A percentile compares a stretch with the other conserved stretches of the same genome.
Conservation (phyloP, 2,113 vertebrate species). For the Gadus chalcogrammus region DNA sequence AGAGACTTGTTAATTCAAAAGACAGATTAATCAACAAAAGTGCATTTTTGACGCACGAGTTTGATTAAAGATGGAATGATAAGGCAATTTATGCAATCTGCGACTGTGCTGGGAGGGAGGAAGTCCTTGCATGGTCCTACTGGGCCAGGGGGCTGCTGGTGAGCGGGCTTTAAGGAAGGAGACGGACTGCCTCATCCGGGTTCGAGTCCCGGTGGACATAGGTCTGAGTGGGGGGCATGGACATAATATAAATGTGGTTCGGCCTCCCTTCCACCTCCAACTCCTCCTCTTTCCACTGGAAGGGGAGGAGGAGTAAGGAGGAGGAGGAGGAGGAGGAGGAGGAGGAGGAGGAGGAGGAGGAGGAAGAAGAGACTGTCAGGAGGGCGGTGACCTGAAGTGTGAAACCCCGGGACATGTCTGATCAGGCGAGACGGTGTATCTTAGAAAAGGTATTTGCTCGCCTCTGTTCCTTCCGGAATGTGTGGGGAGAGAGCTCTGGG, state of each 20-base stretch:
- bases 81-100: no score
- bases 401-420: not conserved
- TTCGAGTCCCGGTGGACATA: conserved; percentile 81
- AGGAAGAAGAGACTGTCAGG: not conserved
- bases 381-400: not conserved
- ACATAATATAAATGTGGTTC: conserved; percentile 69
- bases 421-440: not conserved
- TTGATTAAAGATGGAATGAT: no score
- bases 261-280: conserved; percentile 84
- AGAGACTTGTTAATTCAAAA: no score
- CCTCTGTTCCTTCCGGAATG: no score
- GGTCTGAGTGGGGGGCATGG: conserved; percentile 74
- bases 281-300: conserved; percentile 85
- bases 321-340: not conserved
- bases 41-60: no score
- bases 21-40: no score
- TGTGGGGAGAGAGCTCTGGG: no score
- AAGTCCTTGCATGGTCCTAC: conserved; percentile 76
- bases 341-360: not conserved
- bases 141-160: conserved; percentile 89
- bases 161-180: conserved; percentile 85
- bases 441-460: no score
- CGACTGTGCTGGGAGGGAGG: no score
- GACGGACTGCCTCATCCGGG: conserved; percentile 89
- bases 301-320: not conserved